A percentile compares a stretch with the other conserved stretches of the same genome.
Evolutionary conservation across 2,113 vertebrate genomes (phyloP).

Genomic region (Melanocharis versteri): DNA sequence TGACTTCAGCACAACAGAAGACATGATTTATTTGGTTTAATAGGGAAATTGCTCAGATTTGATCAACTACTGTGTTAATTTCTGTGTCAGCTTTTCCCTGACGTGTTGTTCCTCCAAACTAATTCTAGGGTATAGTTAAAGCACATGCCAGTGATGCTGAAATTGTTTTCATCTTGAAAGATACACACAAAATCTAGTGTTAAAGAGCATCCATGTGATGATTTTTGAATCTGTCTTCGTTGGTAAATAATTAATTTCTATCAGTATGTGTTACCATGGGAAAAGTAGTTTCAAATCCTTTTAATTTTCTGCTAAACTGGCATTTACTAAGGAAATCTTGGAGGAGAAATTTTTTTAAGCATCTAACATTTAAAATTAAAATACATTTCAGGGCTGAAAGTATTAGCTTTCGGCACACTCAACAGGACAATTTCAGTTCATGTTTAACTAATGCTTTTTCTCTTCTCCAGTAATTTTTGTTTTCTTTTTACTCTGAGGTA

Average conservation of each 20-base stretch:
- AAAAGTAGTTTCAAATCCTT: conserved; percentile 1
- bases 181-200: background rate
- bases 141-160: background rate
- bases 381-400: background rate
- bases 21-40: background rate
- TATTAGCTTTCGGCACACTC: background rate
- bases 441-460: background rate
- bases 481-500: background rate
- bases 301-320: conserved; percentile 9
- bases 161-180: background rate
- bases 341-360: background rate
- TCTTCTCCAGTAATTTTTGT: background rate
- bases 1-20: background rate
- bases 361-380: background rate
- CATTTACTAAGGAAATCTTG: background rate
- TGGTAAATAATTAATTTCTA: conserved; percentile 30
- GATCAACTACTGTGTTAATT: background rate
- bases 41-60: background rate
- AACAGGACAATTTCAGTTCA: background rate
- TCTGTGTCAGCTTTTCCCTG: background rate
- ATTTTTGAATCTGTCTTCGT: background rate
- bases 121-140: background rate
- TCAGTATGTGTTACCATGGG: background rate
- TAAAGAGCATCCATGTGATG: background rate
- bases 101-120: background rate